A percentile compares a stretch with the other conserved stretches of the same genome.
Evolutionary conservation across 2,797 vertebrate species (phyloP).

Genomic region (Chelidonichthys spinosus): DNA sequence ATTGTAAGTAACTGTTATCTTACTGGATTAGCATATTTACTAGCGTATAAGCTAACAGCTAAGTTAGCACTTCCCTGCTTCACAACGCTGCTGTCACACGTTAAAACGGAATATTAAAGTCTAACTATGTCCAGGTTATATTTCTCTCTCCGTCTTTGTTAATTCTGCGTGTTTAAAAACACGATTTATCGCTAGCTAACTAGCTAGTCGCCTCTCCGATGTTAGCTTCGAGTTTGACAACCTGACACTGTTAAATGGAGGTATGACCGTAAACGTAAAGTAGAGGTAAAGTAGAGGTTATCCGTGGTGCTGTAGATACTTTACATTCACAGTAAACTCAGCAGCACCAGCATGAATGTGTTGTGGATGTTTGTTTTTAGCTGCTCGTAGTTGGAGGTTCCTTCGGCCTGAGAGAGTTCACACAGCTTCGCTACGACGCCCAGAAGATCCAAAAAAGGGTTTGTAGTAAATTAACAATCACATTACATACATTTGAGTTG

Average conservation of each 20-base stretch:
- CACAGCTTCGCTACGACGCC: conserved; percentile 94
- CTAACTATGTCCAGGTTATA: neutral
- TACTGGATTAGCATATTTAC: neutral
- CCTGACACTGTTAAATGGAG: neutral
- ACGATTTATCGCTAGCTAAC: accelerated
- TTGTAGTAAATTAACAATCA: neutral
- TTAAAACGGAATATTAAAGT: neutral
- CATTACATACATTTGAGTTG: neutral
- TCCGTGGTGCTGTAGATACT: too few relatives aligned
- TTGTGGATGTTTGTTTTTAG: conserved; percentile 78
- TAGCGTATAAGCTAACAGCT: neutral
- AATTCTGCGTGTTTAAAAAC: neutral
- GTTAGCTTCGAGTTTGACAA: neutral
- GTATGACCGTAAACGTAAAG: neutral
- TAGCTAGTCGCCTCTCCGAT: neutral
- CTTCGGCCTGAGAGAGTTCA: conserved; percentile 93
- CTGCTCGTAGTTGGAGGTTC: conserved; percentile 93
- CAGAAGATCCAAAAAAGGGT: conserved; percentile 89
- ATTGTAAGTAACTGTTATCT: conserved; percentile 68
- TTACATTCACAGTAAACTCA: neutral
- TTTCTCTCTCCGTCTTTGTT: neutral
- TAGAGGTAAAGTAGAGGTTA: neutral
- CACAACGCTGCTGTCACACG: neutral
- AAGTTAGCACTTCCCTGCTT: neutral
- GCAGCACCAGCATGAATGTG: neutral